A percentile compares a stretch with the other conserved stretches of the same genome.
Conservation (phyloP, 2,797 vertebrate species). For the Cacajao melanocephalus region DNA sequence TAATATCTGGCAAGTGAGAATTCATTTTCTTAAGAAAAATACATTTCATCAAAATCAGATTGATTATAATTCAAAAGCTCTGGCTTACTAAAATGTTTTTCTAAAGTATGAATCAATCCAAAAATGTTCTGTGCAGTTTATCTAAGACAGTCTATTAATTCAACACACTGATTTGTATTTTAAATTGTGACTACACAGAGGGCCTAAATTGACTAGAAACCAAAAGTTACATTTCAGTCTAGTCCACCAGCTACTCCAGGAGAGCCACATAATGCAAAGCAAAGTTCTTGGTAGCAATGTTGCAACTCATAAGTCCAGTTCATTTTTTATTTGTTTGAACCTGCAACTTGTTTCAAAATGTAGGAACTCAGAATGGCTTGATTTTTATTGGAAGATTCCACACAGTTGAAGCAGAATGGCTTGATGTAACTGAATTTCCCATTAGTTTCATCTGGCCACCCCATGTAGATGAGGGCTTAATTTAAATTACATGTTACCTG, state of each 20-base stretch:
- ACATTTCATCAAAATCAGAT: background rate
- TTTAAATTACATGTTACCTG: slow-evolving; percentile 1
- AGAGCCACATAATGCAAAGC: background rate
- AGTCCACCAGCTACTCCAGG: background rate
- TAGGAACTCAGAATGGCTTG: background rate
- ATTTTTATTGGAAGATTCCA: background rate
- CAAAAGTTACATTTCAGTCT: background rate
- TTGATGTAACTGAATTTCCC: background rate
- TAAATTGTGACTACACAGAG: background rate
- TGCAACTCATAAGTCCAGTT: background rate
- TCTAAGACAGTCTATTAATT: background rate
- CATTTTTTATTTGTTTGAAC: background rate
- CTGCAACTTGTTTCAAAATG: background rate
- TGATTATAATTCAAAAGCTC: background rate
- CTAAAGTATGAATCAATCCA: background rate
- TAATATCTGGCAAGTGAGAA: background rate
- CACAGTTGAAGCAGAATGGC: background rate
- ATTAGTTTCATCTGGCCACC: background rate
- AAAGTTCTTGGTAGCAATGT: background rate
- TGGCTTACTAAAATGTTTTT: background rate
- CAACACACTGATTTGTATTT: background rate
- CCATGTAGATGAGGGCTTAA: background rate
- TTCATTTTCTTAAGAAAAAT: slow-evolving; percentile 13
- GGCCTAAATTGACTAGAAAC: background rate
- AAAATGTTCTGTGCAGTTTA: background rate